Base-by-base conservation (phyloP, 2,113 vertebrate genomes). In the Forbesichthys agassizii region DNA sequence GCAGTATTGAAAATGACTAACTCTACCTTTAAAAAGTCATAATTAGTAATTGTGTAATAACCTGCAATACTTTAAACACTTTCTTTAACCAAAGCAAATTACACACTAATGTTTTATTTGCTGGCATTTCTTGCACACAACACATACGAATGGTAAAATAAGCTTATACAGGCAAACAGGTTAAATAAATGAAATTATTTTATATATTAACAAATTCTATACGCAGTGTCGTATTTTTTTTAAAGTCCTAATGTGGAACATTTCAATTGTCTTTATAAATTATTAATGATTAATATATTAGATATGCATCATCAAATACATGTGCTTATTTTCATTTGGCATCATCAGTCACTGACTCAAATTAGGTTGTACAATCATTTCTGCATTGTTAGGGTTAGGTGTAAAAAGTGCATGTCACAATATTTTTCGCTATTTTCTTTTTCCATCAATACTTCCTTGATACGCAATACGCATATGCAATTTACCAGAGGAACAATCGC, bases 351-450 rank as follows among this genome's bases (percentile, higher is more conserved):
- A 62, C 69, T 33, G 73, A 84, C 71, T 48, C 60, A 20, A 56
- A 51, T 81, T 69, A 55, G 64, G 80, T 77, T 76, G 62, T 90
- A 91, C 90, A 90, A 90, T 91, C 88, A 88, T 89, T 82, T 88
- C 79, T 85, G 79, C 82, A 71, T 71, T 48, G 51, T 42, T 70
- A n/a, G n/a, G n/a, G n/a, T n/a, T n/a, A n/a, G n/a, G n/a, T n/a
- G n/a, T 61, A 18, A 54, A 91, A 90, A 90, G 88, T 89, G 88
- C 88, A 74, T 82, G 83, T 87, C 82, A 81, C 77, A 75, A 65
- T 75, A 75, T 68, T 64, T 58, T 84, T 64, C 36, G 27, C 27
- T 55, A 46, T 36, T 48, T 48, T 57, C 33, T 18, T 33, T 48
- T 27, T 27, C 27, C 27, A 0, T 47, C 59, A 52, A 66, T 16